Conservation (phyloP, 2,797 vertebrate genomes). For the Labeo calbasu region DNA sequence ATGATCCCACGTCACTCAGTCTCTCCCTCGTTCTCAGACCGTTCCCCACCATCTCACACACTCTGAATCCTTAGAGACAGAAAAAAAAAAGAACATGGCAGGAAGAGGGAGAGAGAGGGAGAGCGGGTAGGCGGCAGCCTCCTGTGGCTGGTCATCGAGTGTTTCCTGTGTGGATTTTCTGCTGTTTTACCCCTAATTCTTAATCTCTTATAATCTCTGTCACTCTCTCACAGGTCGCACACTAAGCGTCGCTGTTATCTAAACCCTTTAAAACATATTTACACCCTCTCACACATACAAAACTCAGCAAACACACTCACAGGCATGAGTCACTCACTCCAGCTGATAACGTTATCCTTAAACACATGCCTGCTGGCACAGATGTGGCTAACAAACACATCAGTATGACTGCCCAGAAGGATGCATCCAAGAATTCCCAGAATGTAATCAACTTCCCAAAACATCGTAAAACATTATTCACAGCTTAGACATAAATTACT, state of each 20-base stretch:
- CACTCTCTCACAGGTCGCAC: conserved; percentile 63
- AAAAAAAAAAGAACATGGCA: conserved; percentile 42
- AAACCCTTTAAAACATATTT: conserved; percentile 55
- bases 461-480: conserved; percentile 38
- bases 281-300: conserved; percentile 35
- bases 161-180: conserved; percentile 59
- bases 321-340: conserved; percentile 47
- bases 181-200: conserved; percentile 73
- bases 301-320: conserved; percentile 41
- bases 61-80: conserved; percentile 32
- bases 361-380: conserved; percentile 23
- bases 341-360: conserved; percentile 48
- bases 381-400: conserved; percentile 14
- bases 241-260: conserved; percentile 30
- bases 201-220: conserved; percentile 75
- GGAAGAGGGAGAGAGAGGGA: conserved; percentile 27
- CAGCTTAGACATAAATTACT: conserved; percentile 4
- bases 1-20: conserved; percentile 40
- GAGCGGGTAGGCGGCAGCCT: conserved; percentile 35
- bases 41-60: conserved; percentile 43
- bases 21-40: conserved; percentile 28
- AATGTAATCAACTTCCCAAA: conserved; percentile 18
- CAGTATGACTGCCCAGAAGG: conserved; percentile 8
- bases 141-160: conserved; percentile 69
- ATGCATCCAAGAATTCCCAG: conserved; percentile 19